Conservation (phyloP, 2,888 invertebrate genomes). For the Philonicus albiceps region DNA sequence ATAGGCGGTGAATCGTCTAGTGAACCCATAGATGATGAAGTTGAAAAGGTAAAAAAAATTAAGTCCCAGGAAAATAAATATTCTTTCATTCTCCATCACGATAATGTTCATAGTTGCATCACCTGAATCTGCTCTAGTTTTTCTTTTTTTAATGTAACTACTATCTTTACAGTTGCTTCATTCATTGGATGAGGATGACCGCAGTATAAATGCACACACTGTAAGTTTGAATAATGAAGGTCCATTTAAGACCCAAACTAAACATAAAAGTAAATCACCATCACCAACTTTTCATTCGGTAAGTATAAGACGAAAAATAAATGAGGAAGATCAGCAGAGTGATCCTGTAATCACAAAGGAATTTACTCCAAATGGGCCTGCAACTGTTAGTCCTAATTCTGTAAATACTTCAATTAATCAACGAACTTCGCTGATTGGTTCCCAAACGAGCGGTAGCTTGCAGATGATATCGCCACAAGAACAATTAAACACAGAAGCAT, state of each 20-base stretch:
- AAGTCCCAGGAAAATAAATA: too few relatives aligned
- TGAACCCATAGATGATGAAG: constrained; percentile 85
- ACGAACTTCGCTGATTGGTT: constrained; percentile 19
- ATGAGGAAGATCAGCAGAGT: constrained; percentile 28
- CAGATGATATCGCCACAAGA: not conserved
- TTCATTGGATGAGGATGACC: constrained; percentile 80
- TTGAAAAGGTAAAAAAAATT: constrained; percentile 86
- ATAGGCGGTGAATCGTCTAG: constrained; percentile 67
- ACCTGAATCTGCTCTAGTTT: too few relatives aligned
- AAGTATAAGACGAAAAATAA: constrained; percentile 45
- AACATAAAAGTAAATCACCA: constrained; percentile 48
- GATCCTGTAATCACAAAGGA: constrained; percentile 44
- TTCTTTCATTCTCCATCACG: too few relatives aligned
- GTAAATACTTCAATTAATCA: constrained; percentile 38
- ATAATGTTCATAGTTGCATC: too few relatives aligned
- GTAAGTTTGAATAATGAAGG: constrained; percentile 51
- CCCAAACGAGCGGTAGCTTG: constrained; percentile 6
- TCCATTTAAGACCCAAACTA: constrained; percentile 45
- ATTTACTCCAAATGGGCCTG: constrained; percentile 46
- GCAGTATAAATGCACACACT: constrained; percentile 62
- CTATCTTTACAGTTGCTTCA: constrained; percentile 71
- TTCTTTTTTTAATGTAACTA: not conserved
- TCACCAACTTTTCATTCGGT: constrained; percentile 48
- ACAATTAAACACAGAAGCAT: not conserved
- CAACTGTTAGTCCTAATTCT: constrained; percentile 44